A percentile compares a stretch with the other conserved stretches of the same genome.
phyloP scores from a whole-genome alignment of 2,888 invertebrate species.

The Epirrhoe tristata region DNA sequence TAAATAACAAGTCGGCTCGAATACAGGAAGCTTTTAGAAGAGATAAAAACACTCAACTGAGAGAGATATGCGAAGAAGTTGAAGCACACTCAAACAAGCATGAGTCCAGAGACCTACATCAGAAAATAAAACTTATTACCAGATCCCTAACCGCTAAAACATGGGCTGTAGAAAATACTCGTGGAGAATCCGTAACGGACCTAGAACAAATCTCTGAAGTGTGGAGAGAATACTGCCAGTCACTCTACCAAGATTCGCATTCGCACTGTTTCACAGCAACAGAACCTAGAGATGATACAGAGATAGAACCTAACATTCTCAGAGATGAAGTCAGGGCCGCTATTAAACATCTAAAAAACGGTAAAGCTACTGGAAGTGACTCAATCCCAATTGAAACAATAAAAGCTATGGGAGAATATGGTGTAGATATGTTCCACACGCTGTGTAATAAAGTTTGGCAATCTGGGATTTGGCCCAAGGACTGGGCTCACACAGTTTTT shows the following conservation, averaged over 20 bases:
- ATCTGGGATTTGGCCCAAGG: not conserved
- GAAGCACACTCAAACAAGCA: not conserved
- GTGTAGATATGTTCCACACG: not conserved
- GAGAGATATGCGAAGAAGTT: not conserved
- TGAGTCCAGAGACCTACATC: not conserved
- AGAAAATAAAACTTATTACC: not conserved
- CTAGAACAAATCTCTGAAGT: not conserved
- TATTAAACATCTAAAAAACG: not conserved
- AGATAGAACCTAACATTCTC: constrained; percentile 2
- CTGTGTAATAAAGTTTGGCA: not conserved
- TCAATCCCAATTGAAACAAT: constrained; percentile 1
- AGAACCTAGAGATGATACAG: not conserved
- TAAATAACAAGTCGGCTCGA: not conserved
- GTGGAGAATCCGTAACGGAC: not conserved
- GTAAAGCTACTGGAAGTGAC: constrained; percentile 1
- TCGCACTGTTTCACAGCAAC: not conserved
- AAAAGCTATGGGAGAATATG: not conserved
- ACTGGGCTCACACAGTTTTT: not conserved
- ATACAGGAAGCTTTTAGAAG: not conserved
- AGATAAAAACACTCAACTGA: not conserved
- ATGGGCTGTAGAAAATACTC: not conserved
- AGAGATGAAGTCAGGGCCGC: constrained; percentile 1
- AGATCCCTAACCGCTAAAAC: not conserved
- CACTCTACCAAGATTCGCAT: not conserved
- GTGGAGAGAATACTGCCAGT: constrained; percentile 2